A percentile compares a stretch with the other conserved stretches of the same genome.
Conservation (phyloP, 2,797 vertebrate species). For the Buphagus erythrorhynchus region DNA sequence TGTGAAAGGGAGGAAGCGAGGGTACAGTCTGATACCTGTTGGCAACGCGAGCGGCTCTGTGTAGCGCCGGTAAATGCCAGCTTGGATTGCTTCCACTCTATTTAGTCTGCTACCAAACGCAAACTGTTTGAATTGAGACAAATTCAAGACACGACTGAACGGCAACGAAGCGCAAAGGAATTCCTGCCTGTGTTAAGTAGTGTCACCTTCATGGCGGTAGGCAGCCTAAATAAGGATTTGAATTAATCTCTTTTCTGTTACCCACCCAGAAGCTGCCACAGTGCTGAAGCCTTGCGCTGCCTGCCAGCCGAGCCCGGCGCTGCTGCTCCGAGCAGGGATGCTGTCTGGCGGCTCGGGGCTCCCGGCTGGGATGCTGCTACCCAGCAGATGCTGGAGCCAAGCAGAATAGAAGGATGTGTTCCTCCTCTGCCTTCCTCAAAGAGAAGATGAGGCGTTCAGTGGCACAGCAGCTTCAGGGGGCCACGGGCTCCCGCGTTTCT, state of each 20-base stretch:
- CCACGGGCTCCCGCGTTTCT: not conserved
- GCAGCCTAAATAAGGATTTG: constrained; percentile 7
- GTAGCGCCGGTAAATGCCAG: not conserved
- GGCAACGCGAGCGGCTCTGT: constrained; percentile 9
- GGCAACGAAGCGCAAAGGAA: not conserved
- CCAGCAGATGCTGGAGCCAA: not conserved
- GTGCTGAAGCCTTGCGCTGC: not conserved
- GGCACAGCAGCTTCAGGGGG: not conserved
- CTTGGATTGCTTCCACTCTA: constrained; percentile 26
- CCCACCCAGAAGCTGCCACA: not conserved
- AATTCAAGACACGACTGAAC: not conserved
- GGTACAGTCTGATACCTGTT: constrained; percentile 72
- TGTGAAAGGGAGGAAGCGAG: not conserved
- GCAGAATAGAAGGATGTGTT: not conserved
- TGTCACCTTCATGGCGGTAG: constrained; percentile 46
- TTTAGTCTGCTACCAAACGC: not conserved
- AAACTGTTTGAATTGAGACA: not conserved
- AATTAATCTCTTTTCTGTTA: constrained; percentile 5
- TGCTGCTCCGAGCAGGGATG: constrained; percentile 12
- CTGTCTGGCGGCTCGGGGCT: constrained; percentile 25
- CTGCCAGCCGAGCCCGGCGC: not conserved
- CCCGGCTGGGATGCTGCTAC: constrained; percentile 3
- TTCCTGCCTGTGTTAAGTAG: constrained; percentile 14
- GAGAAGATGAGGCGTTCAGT: not conserved
- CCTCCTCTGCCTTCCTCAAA: not conserved